Conservation (phyloP, 2,888 invertebrate species). For the Lasioglossum lativentre region DNA sequence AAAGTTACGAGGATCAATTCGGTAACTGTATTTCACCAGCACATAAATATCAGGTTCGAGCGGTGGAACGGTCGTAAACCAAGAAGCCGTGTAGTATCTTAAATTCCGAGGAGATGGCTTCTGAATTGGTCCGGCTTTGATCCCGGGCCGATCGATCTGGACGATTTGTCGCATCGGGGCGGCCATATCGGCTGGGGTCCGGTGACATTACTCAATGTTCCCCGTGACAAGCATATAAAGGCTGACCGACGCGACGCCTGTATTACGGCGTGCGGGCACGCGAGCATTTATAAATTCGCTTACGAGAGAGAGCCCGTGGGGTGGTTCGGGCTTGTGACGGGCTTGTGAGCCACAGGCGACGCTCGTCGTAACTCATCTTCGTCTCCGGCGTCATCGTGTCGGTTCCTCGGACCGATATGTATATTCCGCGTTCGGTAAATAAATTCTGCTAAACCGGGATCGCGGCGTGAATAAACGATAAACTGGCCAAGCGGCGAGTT, state of each 20-base stretch:
- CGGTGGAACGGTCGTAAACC: background rate
- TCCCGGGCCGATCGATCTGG: background rate
- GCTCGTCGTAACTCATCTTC: constrained; percentile 75
- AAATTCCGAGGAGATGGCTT: background rate
- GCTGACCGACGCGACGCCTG: constrained; percentile 71
- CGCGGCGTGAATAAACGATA: constrained; percentile 44
- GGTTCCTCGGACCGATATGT: constrained; percentile 36
- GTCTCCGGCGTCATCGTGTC: constrained; percentile 71
- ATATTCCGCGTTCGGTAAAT: constrained; percentile 28
- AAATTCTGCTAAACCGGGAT: constrained; percentile 40
- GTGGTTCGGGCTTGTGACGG: constrained; percentile 43
- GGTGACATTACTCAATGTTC: constrained; percentile 74
- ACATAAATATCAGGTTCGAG: background rate
- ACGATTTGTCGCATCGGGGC: background rate
- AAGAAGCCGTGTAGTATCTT: background rate
- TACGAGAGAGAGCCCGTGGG: constrained; percentile 45
- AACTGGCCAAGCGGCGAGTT: constrained; percentile 11
- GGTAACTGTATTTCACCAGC: constrained; percentile 4
- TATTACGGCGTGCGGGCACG: constrained; percentile 74
- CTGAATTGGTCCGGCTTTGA: constrained; percentile 9
- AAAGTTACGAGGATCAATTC: background rate
- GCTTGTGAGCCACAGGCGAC: constrained; percentile 70
- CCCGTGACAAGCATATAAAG: constrained; percentile 77
- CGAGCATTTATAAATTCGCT: constrained; percentile 74
- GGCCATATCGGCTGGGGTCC: background rate